Conservation (phyloP, 2,888 invertebrate species). For the Leptothorax acervorum region DNA sequence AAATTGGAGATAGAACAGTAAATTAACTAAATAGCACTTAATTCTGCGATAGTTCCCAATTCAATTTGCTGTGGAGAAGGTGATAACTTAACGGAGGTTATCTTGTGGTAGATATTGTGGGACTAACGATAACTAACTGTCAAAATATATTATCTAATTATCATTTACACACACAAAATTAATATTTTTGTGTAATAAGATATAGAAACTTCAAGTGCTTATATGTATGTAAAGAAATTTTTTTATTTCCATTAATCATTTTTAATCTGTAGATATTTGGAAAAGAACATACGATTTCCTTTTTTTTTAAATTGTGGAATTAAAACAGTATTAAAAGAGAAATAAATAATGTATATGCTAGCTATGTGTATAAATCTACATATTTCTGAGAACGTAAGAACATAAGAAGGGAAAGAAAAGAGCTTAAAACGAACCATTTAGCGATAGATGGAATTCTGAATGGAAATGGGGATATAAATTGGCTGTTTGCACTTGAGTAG, state of each 20-base stretch:
- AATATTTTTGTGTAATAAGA: neutral
- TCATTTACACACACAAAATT: neutral
- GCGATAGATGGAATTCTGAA: neutral
- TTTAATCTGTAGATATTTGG: too few relatives aligned
- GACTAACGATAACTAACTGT: slow-evolving; percentile 3
- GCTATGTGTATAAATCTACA: neutral
- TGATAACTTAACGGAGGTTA: slow-evolving; percentile 31
- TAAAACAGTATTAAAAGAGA: neutral
- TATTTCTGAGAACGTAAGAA: neutral
- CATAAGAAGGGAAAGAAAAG: neutral
- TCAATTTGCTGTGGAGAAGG: slow-evolving; percentile 34
- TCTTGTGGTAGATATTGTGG: slow-evolving; percentile 37
- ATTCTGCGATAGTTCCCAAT: slow-evolving; percentile 44
- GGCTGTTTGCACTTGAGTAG: neutral
- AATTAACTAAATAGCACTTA: slow-evolving; percentile 51
- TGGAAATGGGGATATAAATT: neutral
- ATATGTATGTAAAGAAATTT: neutral
- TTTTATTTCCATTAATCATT: neutral
- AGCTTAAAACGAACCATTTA: neutral
- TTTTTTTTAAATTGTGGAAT: neutral
- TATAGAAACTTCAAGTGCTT: neutral
- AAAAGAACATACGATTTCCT: too few relatives aligned
- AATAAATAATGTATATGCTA: neutral
- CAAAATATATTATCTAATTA: neutral
- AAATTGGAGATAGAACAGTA: slow-evolving; percentile 27